Conservation (phyloP, 2,113 vertebrate species). For the Furnarius figulus region DNA sequence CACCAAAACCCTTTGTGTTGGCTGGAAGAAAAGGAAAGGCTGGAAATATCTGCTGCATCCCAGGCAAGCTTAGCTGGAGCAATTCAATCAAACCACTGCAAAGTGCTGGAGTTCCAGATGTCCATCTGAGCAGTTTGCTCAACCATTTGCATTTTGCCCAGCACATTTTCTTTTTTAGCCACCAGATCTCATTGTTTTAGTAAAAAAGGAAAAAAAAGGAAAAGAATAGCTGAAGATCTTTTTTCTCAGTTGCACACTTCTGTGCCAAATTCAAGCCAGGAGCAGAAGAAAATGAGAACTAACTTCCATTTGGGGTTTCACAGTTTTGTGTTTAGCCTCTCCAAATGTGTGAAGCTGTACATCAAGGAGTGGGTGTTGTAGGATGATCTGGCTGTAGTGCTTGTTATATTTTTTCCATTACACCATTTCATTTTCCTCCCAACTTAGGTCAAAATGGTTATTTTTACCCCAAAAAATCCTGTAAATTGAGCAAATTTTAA, state of each 20-base stretch:
- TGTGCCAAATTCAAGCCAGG: neutral
- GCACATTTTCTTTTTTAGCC: neutral
- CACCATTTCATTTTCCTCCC: neutral
- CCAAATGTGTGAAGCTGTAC: neutral
- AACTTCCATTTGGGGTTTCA: neutral
- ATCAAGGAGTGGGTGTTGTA: neutral
- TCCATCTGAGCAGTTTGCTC: neutral
- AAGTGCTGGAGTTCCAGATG: neutral
- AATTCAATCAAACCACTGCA: neutral
- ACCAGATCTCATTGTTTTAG: neutral
- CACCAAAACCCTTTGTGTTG: neutral
- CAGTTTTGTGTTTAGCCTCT: constrained; percentile 31
- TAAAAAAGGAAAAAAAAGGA: neutral
- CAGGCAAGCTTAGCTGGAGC: neutral
- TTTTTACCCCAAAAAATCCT: neutral
- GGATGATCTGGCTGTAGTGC: constrained; percentile 1
- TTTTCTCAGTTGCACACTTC: neutral
- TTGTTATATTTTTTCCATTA: neutral
- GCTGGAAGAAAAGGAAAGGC: neutral
- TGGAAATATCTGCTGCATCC: neutral
- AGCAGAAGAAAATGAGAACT: neutral
- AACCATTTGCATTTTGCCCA: neutral
- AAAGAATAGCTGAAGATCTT: neutral
- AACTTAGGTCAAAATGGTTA: constrained; percentile 4
- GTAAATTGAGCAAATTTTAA: neutral